Conservation (phyloP, 2,888 invertebrate species). For the Podotricha telesiphe region DNA sequence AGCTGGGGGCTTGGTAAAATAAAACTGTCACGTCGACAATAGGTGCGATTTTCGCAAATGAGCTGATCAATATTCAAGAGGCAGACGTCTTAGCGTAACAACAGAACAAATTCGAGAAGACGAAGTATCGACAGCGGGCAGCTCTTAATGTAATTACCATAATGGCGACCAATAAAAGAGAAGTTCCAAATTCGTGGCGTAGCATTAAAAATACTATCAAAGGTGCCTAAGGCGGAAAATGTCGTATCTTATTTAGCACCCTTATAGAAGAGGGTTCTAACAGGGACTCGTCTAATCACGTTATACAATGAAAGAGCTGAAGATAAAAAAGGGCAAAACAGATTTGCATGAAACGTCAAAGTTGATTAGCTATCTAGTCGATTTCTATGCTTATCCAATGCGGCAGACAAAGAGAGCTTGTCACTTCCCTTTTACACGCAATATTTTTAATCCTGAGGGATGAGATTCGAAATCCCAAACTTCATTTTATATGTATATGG, state of each 20-base stretch:
- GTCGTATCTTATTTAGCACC: constrained; percentile 82
- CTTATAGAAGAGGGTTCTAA: constrained; percentile 66
- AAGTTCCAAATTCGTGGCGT: constrained; percentile 79
- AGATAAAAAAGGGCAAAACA: constrained; percentile 76
- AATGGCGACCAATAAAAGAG: constrained; percentile 82
- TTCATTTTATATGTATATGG: background rate
- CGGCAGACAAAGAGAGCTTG: background rate
- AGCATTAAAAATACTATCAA: constrained; percentile 82
- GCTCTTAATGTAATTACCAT: constrained; percentile 82
- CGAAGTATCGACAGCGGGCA: constrained; percentile 77
- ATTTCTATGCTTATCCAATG: constrained; percentile 12
- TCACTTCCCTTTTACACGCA: background rate
- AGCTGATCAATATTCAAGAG: constrained; percentile 79
- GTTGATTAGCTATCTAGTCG: constrained; percentile 60
- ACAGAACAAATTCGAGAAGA: constrained; percentile 80
- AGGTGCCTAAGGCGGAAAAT: constrained; percentile 80
- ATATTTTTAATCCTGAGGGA: background rate
- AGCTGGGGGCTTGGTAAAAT: constrained; percentile 54
- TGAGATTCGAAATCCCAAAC: background rate
- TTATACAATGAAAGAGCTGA: constrained; percentile 75
- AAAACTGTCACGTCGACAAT: constrained; percentile 79
- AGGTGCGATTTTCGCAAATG: constrained; percentile 80
- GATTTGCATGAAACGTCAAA: constrained; percentile 80
- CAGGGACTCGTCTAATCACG: constrained; percentile 76
- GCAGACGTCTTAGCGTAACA: constrained; percentile 76